These are phyloP conservation scores for Psilanteris sp. DNA, from an alignment of 1,140 invertebrate species.

Conservation along the genomic window DNA sequence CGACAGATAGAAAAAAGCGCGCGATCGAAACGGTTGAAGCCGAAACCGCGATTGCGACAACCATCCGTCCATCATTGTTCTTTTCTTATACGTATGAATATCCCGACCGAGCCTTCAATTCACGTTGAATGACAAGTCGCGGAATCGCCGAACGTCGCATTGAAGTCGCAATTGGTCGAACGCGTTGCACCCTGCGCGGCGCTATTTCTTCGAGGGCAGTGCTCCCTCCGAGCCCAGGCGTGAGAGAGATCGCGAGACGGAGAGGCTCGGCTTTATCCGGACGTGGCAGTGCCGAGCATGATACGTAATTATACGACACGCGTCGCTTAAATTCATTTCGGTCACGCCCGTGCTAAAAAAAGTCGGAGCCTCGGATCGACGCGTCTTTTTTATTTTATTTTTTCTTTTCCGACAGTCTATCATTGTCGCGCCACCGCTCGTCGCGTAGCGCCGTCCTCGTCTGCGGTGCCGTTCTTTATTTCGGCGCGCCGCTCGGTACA, in stretches of 20 bases:
- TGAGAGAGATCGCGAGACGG: conserved; percentile 42
- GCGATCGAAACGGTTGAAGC: too few relatives aligned
- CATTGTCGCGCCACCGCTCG: background rate
- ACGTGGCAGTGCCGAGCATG: conserved; percentile 26
- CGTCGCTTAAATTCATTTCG: conserved; percentile 58
- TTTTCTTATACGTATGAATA: conserved; percentile 14
- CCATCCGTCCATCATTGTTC: too few relatives aligned
- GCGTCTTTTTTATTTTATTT: conserved; percentile 32
- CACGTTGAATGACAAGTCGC: conserved; percentile 8
- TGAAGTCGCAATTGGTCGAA: conserved; percentile 27
- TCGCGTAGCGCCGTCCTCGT: conserved; percentile 13
- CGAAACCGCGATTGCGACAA: too few relatives aligned
- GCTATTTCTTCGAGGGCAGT: conserved; percentile 32
- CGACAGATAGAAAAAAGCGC: too few relatives aligned
- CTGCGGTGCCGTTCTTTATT: conserved; percentile 12
- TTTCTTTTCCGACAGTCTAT: conserved; percentile 1
- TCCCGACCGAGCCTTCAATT: conserved; percentile 10
- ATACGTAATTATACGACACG: conserved; percentile 58
- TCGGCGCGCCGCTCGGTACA: conserved; percentile 18
- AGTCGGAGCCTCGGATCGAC: conserved; percentile 22
- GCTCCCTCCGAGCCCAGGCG: conserved; percentile 24
- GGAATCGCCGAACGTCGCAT: conserved; percentile 10
- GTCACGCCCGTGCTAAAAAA: conserved; percentile 59
- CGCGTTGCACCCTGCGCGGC: conserved; percentile 20
- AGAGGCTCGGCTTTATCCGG: conserved; percentile 23